phyloP scores from a whole-genome alignment of 2,797 vertebrate genomes.

The Scleropages formosus region DNA sequence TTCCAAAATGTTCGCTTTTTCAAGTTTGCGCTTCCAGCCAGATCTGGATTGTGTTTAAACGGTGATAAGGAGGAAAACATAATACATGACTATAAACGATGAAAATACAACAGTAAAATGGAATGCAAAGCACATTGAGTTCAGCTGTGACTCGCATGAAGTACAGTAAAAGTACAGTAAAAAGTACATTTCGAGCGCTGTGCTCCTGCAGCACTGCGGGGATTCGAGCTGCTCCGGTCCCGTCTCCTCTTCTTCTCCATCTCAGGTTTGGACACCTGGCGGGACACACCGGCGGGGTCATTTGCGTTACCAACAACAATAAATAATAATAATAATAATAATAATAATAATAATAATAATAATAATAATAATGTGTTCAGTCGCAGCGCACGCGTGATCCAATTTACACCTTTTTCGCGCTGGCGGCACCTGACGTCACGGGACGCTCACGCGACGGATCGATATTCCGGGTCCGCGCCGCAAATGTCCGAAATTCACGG shows the following conservation, averaged over 20 bases:
- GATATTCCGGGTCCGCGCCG: constrained; percentile 61
- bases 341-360: too few species aligned
- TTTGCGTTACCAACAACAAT: too few species aligned
- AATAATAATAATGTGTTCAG: too few species aligned
- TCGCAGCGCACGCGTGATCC: background rate
- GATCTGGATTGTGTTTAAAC: too few species aligned
- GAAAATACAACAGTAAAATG: background rate
- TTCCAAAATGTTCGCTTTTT: constrained; percentile 88
- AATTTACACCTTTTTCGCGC: constrained; percentile 61
- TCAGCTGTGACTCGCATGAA: too few species aligned
- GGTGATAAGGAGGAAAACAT: background rate
- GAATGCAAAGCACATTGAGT: too few species aligned
- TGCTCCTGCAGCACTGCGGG: constrained; percentile 77
- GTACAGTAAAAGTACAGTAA: background rate
- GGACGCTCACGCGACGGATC: constrained; percentile 57
- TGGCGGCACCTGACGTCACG: constrained; percentile 50
- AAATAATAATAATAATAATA: too few species aligned
- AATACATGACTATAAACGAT: background rate
- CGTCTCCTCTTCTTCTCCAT: constrained; percentile 86
- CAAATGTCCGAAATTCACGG: too few species aligned
- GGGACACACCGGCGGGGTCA: too few species aligned
- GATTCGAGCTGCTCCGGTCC: constrained; percentile 80
- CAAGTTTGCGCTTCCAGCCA: constrained; percentile 87
- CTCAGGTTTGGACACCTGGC: constrained; percentile 84
- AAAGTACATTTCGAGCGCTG: constrained; percentile 79